Evolutionary conservation across 2,797 vertebrate species (phyloP).

Genomic region (Oophaga sylvatica): DNA sequence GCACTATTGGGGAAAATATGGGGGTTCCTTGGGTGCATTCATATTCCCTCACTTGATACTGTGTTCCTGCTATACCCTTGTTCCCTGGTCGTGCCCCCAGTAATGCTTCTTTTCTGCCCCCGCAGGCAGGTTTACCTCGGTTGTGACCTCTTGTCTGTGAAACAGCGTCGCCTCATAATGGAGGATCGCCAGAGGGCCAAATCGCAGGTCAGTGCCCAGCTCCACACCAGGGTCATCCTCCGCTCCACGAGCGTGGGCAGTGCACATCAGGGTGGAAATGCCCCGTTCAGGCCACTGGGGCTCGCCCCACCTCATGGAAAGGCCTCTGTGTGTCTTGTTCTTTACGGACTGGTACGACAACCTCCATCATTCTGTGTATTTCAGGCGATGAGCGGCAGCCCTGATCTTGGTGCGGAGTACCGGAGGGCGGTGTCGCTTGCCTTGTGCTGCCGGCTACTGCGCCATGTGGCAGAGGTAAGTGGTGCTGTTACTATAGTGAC

Average conservation of each 20-base stretch:
- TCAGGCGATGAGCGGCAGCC: slow-evolving; percentile 77
- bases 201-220: slow-evolving; percentile 76
- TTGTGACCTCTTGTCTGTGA: slow-evolving; percentile 74
- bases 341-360: background rate
- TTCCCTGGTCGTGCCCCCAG: background rate
- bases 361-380: slow-evolving; percentile 5
- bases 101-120: background rate
- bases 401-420: slow-evolving; percentile 71
- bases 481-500: background rate
- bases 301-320: background rate
- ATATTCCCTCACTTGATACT: too few relatives aligned
- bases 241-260: background rate
- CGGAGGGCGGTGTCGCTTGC: slow-evolving; percentile 67
- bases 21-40: too few relatives aligned
- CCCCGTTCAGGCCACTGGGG: too few relatives aligned
- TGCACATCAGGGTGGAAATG: background rate
- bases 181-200: slow-evolving; percentile 75
- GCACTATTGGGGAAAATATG: too few relatives aligned
- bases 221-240: background rate
- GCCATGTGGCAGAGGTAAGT: slow-evolving; percentile 75
- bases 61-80: too few relatives aligned
- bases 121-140: slow-evolving; percentile 84
- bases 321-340: background rate
- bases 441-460: slow-evolving; percentile 70
- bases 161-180: slow-evolving; percentile 72